Conservation (phyloP, 2,888 invertebrate species). For the Sepiola atlantica region DNA sequence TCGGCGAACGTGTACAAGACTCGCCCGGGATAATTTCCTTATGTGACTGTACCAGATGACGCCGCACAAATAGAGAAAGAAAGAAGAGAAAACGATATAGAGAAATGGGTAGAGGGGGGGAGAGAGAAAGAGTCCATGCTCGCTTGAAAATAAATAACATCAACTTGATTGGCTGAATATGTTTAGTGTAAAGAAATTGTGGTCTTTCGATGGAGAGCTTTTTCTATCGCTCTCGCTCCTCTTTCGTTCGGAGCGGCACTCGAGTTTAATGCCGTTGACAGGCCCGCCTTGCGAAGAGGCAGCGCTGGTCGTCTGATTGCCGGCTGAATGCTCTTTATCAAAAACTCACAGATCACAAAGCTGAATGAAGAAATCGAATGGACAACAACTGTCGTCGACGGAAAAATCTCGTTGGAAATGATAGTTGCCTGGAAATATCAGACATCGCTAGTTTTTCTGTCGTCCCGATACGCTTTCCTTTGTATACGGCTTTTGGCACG, state of each 20-base stretch:
- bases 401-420: slow-evolving; percentile 23
- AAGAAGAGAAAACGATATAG: too few relatives aligned
- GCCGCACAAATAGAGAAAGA: neutral
- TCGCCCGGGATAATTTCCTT: slow-evolving; percentile 22
- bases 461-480: neutral
- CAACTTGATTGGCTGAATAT: slow-evolving; percentile 14
- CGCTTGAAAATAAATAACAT: slow-evolving; percentile 12
- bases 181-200: slow-evolving; percentile 32
- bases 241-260: neutral
- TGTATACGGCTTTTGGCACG: neutral
- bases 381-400: slow-evolving; percentile 22
- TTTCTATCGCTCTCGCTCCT: neutral
- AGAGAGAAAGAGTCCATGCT: neutral
- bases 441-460: neutral
- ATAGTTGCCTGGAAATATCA: slow-evolving; percentile 19
- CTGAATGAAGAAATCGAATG: slow-evolving; percentile 10
- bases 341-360: slow-evolving; percentile 13
- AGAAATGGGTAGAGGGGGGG: too few relatives aligned
- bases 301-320: slow-evolving; percentile 12
- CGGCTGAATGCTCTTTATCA: slow-evolving; percentile 32
- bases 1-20: neutral
- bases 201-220: slow-evolving; percentile 19
- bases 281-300: slow-evolving; percentile 12
- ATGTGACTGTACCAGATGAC: slow-evolving; percentile 32
- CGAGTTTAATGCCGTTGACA: neutral